These are phyloP conservation scores for Napeogenes sylphis DNA, from an alignment of 2,888 invertebrate genomes.

Conservation along the genomic window DNA sequence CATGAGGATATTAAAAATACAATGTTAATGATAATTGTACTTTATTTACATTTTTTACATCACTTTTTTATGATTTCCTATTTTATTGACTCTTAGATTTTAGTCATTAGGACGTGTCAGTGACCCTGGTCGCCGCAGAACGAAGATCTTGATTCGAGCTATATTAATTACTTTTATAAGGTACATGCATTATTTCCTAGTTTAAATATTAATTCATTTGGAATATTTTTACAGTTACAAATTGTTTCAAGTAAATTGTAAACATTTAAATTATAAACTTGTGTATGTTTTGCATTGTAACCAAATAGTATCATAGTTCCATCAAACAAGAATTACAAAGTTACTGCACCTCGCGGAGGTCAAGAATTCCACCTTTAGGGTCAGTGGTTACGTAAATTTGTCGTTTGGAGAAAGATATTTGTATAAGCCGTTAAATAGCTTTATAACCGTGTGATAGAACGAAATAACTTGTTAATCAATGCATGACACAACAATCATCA, in stretches of 20 bases:
- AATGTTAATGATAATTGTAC: constrained; percentile 11
- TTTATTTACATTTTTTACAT: background rate
- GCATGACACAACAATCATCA: background rate
- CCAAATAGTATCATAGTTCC: no score
- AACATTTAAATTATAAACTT: no score
- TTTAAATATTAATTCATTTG: no score
- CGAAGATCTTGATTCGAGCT: no score
- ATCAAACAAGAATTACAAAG: background rate
- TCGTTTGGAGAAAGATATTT: constrained; percentile 8
- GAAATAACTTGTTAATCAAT: constrained; percentile 1
- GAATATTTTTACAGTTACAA: no score
- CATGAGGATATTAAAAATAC: background rate
- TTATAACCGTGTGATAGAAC: background rate
- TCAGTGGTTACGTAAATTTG: constrained; percentile 15
- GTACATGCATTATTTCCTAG: no score
- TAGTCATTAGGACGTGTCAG: no score
- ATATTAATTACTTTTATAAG: no score
- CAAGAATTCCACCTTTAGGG: constrained; percentile 17
- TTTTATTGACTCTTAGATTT: background rate
- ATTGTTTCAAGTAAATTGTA: no score
- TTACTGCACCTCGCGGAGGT: constrained; percentile 7
- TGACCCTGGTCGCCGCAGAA: no score
- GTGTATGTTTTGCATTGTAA: no score
- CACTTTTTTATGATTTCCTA: background rate
- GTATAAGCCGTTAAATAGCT: background rate